Percentiles rank a stretch among this genome's conserved stretches.
Conservation (phyloP, 2,113 vertebrate genomes). For the Chitala chitala region DNA sequence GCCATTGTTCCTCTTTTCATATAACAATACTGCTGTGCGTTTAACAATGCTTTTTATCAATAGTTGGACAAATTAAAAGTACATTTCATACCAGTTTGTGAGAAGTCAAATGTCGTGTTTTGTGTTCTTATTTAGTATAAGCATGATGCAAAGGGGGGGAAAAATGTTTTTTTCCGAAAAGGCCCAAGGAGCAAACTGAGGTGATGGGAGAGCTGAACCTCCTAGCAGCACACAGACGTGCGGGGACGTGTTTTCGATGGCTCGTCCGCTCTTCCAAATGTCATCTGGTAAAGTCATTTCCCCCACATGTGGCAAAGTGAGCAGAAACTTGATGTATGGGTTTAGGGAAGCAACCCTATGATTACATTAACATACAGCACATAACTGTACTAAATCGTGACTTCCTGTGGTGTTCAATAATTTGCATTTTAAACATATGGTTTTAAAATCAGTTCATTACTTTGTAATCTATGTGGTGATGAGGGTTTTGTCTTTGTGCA, state of each 20-base stretch:
- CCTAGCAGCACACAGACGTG: background rate
- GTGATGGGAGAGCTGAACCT: background rate
- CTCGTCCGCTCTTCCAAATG: slow-evolving; percentile 6
- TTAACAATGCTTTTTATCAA: too few relatives aligned
- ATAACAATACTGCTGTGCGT: too few relatives aligned
- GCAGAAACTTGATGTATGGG: slow-evolving; percentile 22
- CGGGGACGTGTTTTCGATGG: slow-evolving; percentile 8
- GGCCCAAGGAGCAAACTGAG: slow-evolving; percentile 8
- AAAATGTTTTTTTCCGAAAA: too few relatives aligned
- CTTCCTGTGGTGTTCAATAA: slow-evolving; percentile 2
- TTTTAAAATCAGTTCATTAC: background rate
- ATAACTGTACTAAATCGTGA: background rate
- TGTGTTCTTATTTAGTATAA: too few relatives aligned
- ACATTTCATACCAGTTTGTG: too few relatives aligned
- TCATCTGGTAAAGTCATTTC: slow-evolving; percentile 42
- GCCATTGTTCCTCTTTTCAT: too few relatives aligned
- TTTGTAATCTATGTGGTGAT: background rate
- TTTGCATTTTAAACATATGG: slow-evolving; percentile 13
- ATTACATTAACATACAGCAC: slow-evolving; percentile 23
- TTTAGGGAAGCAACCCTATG: background rate
- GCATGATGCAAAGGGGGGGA: too few relatives aligned
- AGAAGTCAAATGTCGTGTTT: too few relatives aligned
- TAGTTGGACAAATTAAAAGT: too few relatives aligned
- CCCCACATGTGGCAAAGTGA: slow-evolving; percentile 32
- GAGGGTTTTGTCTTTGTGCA: background rate